These are phyloP conservation scores for Leucoptera coffeella DNA, from an alignment of 2,888 invertebrate genomes.

Conservation along the genomic window DNA sequence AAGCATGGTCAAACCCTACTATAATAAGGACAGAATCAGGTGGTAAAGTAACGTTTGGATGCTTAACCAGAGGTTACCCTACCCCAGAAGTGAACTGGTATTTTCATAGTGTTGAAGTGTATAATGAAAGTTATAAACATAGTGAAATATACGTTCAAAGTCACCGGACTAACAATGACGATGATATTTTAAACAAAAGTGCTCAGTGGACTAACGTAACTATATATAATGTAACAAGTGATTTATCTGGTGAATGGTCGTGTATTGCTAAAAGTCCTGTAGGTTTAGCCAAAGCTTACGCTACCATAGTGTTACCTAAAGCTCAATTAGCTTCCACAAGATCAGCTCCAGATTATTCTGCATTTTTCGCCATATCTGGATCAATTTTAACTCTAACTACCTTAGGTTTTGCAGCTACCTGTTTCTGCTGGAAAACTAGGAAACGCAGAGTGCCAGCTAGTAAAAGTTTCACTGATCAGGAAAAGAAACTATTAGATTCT, in stretches of 20 bases:
- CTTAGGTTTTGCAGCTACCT: conserved; percentile 48
- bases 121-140: conserved; percentile 20
- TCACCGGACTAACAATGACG: conserved; percentile 19
- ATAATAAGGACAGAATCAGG: conserved; percentile 68
- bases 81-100: conserved; percentile 76
- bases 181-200: conserved; percentile 37
- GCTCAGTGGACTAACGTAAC: conserved; percentile 75
- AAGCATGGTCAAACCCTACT: conserved; percentile 53
- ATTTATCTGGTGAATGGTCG: conserved; percentile 79
- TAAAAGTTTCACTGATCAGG: conserved; percentile 79
- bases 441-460: conserved; percentile 64
- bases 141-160: conserved; percentile 26
- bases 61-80: conserved; percentile 75
- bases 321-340: conserved; percentile 71
- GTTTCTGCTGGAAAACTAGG: conserved; percentile 57
- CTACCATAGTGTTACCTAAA: conserved; percentile 43
- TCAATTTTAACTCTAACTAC: conserved; percentile 63
- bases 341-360: conserved; percentile 65
- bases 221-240: conserved; percentile 73
- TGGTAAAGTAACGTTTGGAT: conserved; percentile 76
- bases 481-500: conserved; percentile 77
- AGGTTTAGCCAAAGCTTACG: conserved; percentile 55
- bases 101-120: conserved; percentile 55
- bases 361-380: conserved; percentile 64
- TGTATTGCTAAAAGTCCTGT: conserved; percentile 70